Percentiles rank a stretch among this genome's conserved stretches.
phyloP scores from a whole-genome alignment of 2,797 vertebrate species.

The Poecile montanus region DNA sequence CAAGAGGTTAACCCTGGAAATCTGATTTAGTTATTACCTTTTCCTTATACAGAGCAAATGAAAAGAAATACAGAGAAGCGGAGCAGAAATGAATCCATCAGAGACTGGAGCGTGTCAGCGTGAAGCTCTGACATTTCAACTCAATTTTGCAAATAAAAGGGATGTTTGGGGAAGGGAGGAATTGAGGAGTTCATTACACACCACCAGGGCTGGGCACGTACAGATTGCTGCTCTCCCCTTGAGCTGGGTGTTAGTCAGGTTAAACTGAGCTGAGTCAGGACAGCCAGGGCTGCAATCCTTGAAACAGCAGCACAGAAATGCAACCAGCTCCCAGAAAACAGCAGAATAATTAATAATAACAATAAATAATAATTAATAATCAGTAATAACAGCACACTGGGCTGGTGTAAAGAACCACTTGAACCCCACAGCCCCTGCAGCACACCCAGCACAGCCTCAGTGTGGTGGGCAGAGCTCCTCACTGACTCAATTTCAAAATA shows the following conservation, averaged over 20 bases:
- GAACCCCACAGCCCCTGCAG: background rate
- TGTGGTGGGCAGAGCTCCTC: background rate
- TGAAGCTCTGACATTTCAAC: conserved; percentile 41
- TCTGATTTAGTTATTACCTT: conserved; percentile 37
- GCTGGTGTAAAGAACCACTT: background rate
- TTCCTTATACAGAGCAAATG: background rate
- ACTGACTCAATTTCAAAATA: background rate
- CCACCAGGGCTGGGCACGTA: background rate
- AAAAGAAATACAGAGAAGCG: conserved; percentile 24
- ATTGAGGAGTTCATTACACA: background rate
- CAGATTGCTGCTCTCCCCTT: background rate
- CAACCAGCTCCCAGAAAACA: background rate
- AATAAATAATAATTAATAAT: too few relatives aligned
- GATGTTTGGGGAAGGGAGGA: conserved; percentile 30
- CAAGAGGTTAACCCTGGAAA: conserved; percentile 32
- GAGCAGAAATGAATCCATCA: conserved; percentile 34
- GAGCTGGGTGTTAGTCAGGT: background rate
- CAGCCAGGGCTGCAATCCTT: background rate
- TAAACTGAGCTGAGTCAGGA: background rate
- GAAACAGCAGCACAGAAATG: background rate
- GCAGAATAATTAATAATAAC: too few relatives aligned
- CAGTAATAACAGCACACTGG: too few relatives aligned
- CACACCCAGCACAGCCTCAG: too few relatives aligned
- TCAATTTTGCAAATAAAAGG: conserved; percentile 48
- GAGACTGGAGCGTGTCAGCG: conserved; percentile 21